These are phyloP conservation scores for Drosophila cognata DNA, from an alignment of 2,888 invertebrate genomes.

Conservation along the genomic window DNA sequence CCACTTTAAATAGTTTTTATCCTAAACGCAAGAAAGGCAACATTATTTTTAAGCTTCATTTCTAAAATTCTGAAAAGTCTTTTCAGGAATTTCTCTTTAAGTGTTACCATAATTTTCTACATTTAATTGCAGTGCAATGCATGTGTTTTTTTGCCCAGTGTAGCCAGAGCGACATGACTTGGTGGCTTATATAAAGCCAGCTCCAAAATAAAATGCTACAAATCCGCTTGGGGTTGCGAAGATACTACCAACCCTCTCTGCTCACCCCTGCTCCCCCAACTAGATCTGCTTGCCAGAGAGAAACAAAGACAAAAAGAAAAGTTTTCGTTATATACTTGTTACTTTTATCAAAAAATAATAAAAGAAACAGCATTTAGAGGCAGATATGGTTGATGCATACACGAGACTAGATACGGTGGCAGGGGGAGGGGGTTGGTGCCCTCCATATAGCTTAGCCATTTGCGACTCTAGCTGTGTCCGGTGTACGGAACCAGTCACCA, in stretches of 20 bases:
- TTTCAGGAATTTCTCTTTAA: not conserved
- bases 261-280: not conserved
- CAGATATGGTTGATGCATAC: not conserved
- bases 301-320: constrained; percentile 21
- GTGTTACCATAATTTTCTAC: not conserved
- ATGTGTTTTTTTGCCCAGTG: not conserved
- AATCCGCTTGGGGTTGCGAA: constrained; percentile 63
- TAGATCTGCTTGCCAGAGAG: constrained; percentile 8
- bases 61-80: not conserved
- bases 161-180: constrained; percentile 24
- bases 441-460: not conserved
- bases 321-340: constrained; percentile 28
- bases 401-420: not conserved
- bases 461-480: not conserved
- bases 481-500: constrained; percentile 3
- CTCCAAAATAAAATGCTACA: constrained; percentile 53
- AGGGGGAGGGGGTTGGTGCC: too few relatives aligned
- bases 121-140: not conserved
- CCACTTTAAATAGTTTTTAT: not conserved
- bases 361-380: not conserved
- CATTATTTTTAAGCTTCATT: not conserved
- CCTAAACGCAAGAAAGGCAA: too few relatives aligned
- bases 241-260: not conserved
- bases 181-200: constrained; percentile 54
- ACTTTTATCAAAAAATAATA: constrained; percentile 1